Percentiles rank a stretch among this genome's conserved stretches.
Evolutionary conservation across 2,797 vertebrate genomes (phyloP).

Genomic region (Cossypha heuglini): DNA sequence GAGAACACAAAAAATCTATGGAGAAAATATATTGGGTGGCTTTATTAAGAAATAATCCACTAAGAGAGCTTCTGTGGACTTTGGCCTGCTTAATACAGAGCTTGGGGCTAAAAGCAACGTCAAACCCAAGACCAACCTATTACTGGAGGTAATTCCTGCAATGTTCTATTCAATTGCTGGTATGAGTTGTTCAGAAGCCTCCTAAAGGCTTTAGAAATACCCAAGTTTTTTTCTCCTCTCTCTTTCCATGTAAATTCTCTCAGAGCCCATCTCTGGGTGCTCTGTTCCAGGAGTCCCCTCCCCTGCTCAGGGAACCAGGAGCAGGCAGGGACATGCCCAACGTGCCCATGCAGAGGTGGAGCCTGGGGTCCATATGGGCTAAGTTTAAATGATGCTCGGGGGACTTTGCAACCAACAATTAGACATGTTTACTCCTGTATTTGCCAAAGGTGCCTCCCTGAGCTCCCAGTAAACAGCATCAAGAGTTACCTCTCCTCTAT

Average conservation of each 20-base stretch:
- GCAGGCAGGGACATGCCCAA: background rate
- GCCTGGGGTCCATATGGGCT: accelerated
- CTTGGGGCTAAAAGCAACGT: conserved; percentile 11
- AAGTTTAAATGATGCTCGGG: background rate
- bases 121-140: background rate
- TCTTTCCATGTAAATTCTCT: background rate
- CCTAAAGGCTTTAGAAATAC: background rate
- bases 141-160: conserved; percentile 18
- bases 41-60: conserved; percentile 11
- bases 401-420: conserved; percentile 5
- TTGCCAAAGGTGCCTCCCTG: background rate
- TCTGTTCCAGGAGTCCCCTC: background rate
- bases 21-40: background rate
- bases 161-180: background rate
- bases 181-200: background rate
- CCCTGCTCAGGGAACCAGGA: accelerated
- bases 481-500: background rate
- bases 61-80: background rate
- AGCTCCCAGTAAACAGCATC: background rate
- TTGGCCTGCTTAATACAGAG: background rate
- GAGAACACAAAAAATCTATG: background rate
- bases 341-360: background rate
- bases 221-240: background rate
- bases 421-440: conserved; percentile 38
- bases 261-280: accelerated